These are phyloP conservation scores for Siniperca scherzeri DNA, from an alignment of 2,797 vertebrate genomes.

Conservation along the genomic window DNA sequence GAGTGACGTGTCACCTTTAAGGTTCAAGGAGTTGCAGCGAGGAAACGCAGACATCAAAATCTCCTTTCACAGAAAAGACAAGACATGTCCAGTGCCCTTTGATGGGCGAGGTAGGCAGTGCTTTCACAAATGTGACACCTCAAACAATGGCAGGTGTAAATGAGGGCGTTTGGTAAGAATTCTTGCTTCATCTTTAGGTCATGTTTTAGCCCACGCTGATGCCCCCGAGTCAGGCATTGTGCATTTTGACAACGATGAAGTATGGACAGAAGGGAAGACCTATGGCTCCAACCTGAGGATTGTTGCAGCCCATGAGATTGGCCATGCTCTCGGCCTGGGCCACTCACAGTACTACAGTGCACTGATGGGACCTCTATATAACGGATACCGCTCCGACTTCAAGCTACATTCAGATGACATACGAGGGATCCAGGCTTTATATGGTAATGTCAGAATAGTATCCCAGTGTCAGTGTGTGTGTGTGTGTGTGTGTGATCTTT, in stretches of 20 bases:
- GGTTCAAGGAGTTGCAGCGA: conserved; percentile 83
- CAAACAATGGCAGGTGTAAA: background rate
- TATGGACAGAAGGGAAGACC: conserved; percentile 88
- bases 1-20: conserved; percentile 86
- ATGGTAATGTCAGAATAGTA: conserved; percentile 79
- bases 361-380: conserved; percentile 90
- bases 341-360: conserved; percentile 87
- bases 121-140: background rate
- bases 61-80: conserved; percentile 87
- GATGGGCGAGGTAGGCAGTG: conserved; percentile 87
- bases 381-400: conserved; percentile 86
- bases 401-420: conserved; percentile 89
- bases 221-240: conserved; percentile 88
- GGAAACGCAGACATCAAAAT: conserved; percentile 89
- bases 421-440: conserved; percentile 89
- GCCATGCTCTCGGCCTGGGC: conserved; percentile 90
- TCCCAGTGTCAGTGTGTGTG: background rate
- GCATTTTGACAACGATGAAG: conserved; percentile 90
- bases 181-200: conserved; percentile 73
- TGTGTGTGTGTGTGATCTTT: background rate
- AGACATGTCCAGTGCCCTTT: conserved; percentile 84
- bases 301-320: conserved; percentile 91
- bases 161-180: background rate
- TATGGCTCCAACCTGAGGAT: conserved; percentile 88
- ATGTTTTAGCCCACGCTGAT: conserved; percentile 89